Percentiles rank a stretch among this genome's conserved stretches.
Evolutionary conservation across 1,140 invertebrate species (phyloP).

Genomic region (Ceratina australensis): DNA sequence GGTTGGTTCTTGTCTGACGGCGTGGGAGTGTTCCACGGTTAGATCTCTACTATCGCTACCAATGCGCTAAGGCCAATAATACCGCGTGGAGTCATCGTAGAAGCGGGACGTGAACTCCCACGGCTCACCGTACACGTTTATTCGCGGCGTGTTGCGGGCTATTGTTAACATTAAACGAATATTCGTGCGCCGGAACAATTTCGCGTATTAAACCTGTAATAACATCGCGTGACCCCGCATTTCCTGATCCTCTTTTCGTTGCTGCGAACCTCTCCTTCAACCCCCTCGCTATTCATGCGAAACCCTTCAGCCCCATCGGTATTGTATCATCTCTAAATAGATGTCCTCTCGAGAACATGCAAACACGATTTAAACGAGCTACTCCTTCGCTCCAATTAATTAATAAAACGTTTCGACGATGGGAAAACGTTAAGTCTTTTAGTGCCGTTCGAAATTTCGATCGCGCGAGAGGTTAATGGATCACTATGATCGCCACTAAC

Average conservation of each 20-base stretch:
- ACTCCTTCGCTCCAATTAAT: neutral
- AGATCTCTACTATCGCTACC: conserved; percentile 16
- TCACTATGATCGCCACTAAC: conserved; percentile 57
- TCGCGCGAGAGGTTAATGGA: conserved; percentile 57
- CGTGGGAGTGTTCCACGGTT: conserved; percentile 35
- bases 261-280: conserved; percentile 10
- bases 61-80: conserved; percentile 15
- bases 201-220: conserved; percentile 72
- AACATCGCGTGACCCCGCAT: conserved; percentile 58
- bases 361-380: too few relatives aligned
- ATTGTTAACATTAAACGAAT: conserved; percentile 60
- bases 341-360: conserved; percentile 10
- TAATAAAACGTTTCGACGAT: too few relatives aligned
- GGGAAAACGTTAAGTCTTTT: too few relatives aligned
- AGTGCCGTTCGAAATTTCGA: conserved; percentile 31
- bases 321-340: conserved; percentile 47
- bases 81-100: conserved; percentile 23
- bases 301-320: conserved; percentile 34
- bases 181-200: conserved; percentile 66
- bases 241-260: conserved; percentile 58
- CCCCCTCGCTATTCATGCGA: conserved; percentile 27
- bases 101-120: conserved; percentile 15
- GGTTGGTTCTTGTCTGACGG: conserved; percentile 17
- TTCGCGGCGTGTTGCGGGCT: conserved; percentile 38
- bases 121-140: conserved; percentile 3